Conservation (phyloP, 2,113 vertebrate genomes). For the Pseudonaja textilis region DNA sequence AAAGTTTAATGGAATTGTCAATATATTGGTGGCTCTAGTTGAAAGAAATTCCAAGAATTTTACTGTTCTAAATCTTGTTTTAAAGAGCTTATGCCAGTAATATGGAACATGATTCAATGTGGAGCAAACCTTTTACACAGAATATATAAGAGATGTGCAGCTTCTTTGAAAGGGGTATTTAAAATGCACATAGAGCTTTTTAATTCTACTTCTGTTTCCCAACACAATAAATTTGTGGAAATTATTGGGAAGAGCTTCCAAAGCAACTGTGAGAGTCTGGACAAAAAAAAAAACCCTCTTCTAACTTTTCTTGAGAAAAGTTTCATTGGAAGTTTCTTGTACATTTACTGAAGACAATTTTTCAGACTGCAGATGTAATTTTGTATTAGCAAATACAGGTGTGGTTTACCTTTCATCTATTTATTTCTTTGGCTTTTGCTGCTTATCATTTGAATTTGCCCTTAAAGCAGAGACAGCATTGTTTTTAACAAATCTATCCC, state of each 20-base stretch:
- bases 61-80: neutral
- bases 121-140: neutral
- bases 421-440: neutral
- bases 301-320: neutral
- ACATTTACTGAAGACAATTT: neutral
- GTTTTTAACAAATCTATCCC: neutral
- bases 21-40: no score
- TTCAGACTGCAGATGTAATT: neutral
- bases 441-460: neutral
- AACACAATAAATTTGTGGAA: neutral
- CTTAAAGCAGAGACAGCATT: neutral
- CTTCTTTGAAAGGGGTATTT: neutral
- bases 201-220: neutral
- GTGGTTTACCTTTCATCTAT: neutral
- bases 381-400: neutral
- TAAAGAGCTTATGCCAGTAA: neutral
- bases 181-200: neutral
- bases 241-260: neutral
- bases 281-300: neutral
- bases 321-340: neutral
- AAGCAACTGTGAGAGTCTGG: neutral
- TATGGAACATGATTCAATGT: neutral
- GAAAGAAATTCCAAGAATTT: neutral
- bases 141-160: neutral
- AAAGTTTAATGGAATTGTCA: neutral